Conservation (phyloP, 1,140 invertebrate genomes). For the Melanaphis sacchari region DNA sequence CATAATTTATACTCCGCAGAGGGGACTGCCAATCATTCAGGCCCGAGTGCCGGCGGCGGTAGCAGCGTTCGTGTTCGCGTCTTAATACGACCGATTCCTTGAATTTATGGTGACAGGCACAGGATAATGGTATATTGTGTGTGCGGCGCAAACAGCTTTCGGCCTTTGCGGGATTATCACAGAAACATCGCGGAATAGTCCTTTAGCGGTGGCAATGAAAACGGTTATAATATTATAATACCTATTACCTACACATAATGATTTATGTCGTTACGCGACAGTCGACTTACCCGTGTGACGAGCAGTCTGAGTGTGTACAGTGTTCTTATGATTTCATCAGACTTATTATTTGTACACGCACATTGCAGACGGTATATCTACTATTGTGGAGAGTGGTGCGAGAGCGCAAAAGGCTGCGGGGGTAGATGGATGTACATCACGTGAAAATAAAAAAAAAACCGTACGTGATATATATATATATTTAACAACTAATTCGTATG, state of each 20-base stretch:
- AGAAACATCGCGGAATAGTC: background rate
- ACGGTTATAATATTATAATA: background rate
- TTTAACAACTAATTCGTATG: background rate
- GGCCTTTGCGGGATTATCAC: background rate
- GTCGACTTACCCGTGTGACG: background rate
- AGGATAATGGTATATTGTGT: background rate
- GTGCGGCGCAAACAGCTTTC: background rate
- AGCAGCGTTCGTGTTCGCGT: background rate
- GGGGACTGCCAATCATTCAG: constrained; percentile 37
- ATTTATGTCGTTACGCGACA: background rate
- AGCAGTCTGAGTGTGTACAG: background rate
- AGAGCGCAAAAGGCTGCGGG: background rate
- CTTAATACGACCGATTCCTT: constrained; percentile 24
- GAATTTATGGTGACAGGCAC: constrained; percentile 31
- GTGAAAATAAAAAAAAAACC: constrained; percentile 16
- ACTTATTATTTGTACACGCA: background rate
- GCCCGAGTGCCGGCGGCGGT: too few relatives aligned
- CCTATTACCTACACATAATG: background rate
- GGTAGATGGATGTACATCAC: background rate
- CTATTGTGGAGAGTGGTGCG: background rate
- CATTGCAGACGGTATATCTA: background rate
- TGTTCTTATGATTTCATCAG: background rate
- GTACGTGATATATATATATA: constrained; percentile 43
- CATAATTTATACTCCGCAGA: background rate
- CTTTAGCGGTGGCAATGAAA: background rate